Evolutionary conservation across 2,888 invertebrate species (phyloP), one percentile per base, ranked within the genome.

Genomic region (Ectobius pallidus): DNA sequence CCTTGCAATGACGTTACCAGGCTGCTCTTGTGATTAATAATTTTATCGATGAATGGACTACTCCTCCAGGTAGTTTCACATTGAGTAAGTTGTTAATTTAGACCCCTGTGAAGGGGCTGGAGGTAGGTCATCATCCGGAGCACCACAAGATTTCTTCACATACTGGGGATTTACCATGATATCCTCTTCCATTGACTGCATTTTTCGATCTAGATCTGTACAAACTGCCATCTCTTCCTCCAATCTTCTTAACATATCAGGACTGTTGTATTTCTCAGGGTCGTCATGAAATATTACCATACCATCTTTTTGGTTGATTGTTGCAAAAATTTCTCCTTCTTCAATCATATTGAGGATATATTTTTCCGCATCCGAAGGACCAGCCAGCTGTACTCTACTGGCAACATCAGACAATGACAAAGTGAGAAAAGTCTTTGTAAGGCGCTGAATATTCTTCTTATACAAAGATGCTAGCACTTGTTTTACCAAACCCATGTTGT

Each of bases 311-410:
- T 97, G 96, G 85, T 97, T 97, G 77, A 99, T 97, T 79, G 94
- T 94, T 30, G 98, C 98, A 85, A 92, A 97, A 78, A 99, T 98
- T 86, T 97, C 96, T 70, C 95, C 94, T 82, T 96, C 96, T 85
- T 97, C 96, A 80, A 99, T 98, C 98, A 99, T 98, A 81, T 95
- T 92, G 71, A 98, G 87, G 80, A 99, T 94, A 82, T 97, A 95
- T 81, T 90, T 90, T 83, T 99, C 98, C 9, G 98, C 98, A 81
- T 96, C 95, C 22, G 88, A 87, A 0, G 96, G 93, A 52, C 92
- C 91, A 27, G 92, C 84, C 73, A 98, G 86, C 79, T 95, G 94
- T 52, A 96, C 97, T 79, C 97, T 87, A 79, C 93, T 92, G 0
- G 96, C 95, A 73, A 97, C 95, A 85, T 97, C 96, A 69, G 90